Percentiles rank a stretch among this genome's conserved stretches.
These are phyloP conservation scores for Danio tinwini DNA, from an alignment of 2,797 vertebrate genomes.

Conservation along the genomic window DNA sequence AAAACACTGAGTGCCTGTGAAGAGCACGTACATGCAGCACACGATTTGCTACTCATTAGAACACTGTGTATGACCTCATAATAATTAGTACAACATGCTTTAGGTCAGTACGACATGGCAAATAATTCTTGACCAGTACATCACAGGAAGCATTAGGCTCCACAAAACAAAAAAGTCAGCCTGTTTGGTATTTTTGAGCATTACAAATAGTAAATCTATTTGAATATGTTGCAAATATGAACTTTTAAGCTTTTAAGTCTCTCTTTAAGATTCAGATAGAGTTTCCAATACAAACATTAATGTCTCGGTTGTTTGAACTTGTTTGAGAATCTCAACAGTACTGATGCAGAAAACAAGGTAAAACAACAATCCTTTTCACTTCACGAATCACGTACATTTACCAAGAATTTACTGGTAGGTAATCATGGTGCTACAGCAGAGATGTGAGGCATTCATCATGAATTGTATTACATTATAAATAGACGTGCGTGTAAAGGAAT, in stretches of 20 bases:
- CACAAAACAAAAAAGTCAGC: background rate
- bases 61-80: background rate
- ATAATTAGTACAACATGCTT: background rate
- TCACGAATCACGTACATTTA: too few relatives aligned
- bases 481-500: too few relatives aligned
- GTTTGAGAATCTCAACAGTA: too few relatives aligned
- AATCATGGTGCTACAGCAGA: too few relatives aligned
- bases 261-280: too few relatives aligned
- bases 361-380: too few relatives aligned
- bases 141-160: background rate
- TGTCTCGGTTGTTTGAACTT: too few relatives aligned
- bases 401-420: too few relatives aligned
- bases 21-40: background rate
- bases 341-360: too few relatives aligned
- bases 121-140: slow-evolving; percentile 5
- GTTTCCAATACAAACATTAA: too few relatives aligned
- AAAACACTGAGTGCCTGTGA: slow-evolving; percentile 3
- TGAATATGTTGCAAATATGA: background rate
- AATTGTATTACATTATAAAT: too few relatives aligned
- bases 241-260: background rate
- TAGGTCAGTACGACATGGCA: background rate
- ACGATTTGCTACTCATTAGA: background rate
- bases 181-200: background rate
- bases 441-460: too few relatives aligned
- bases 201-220: background rate